These are phyloP conservation scores for Metridium senile DNA, from an alignment of 92 coral and sea anemone species.

Conservation along the genomic window DNA sequence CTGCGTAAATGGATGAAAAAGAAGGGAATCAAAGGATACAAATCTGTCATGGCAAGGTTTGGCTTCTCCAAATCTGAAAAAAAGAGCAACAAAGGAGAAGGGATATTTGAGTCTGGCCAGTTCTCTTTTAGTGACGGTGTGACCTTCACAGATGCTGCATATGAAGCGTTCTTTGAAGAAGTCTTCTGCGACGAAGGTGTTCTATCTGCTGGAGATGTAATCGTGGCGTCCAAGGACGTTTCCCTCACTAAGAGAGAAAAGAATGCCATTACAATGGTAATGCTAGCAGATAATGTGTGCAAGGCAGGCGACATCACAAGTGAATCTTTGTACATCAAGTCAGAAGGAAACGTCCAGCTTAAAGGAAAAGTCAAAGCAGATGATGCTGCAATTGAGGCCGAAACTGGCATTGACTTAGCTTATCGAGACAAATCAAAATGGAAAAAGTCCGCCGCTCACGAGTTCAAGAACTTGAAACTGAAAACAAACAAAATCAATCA, in stretches of 20 bases:
- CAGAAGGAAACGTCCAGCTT: constrained; percentile 46
- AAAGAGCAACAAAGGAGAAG: constrained; percentile 42
- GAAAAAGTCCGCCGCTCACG: constrained; percentile 40
- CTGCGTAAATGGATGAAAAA: constrained; percentile 45
- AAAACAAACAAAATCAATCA: constrained; percentile 52
- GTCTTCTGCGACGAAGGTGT: constrained; percentile 52
- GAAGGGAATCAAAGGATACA: constrained; percentile 26
- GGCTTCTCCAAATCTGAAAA: constrained; percentile 53
- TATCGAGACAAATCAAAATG: constrained; percentile 49
- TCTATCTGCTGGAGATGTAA: constrained; percentile 48
- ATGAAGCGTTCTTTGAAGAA: constrained; percentile 62
- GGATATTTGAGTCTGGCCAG: constrained; percentile 59
- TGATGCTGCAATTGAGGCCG: constrained; percentile 37
- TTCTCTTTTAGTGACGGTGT: constrained; percentile 54
- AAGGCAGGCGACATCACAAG: constrained; percentile 51
- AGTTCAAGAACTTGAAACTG: constrained; percentile 47
- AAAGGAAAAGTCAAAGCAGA: constrained; percentile 51
- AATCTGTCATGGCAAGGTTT: constrained; percentile 50
- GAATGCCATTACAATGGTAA: constrained; percentile 55
- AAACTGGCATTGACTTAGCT: constrained; percentile 48
- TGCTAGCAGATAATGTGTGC: constrained; percentile 43
- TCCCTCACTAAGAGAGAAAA: constrained; percentile 57
- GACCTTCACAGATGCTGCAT: constrained; percentile 48
- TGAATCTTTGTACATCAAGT: constrained; percentile 35
- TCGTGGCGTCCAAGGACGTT: constrained; percentile 47